Percentiles rank a stretch among this genome's conserved stretches.
Evolutionary conservation across 2,888 invertebrate genomes (phyloP).

Genomic region (Cephonodes hylas): DNA sequence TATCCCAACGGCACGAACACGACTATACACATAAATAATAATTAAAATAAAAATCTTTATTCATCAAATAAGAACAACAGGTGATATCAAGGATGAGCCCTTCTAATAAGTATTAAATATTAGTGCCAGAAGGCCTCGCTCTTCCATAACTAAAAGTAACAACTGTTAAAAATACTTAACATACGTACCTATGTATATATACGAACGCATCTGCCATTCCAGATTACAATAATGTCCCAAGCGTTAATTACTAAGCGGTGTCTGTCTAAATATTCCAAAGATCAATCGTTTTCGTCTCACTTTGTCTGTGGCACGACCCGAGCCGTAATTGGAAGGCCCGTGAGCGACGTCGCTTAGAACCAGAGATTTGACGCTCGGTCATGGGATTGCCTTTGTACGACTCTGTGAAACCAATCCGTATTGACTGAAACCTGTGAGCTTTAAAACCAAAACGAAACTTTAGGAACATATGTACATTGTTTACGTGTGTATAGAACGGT

Average conservation of each 20-base stretch:
- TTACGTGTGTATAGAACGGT: too few relatives aligned
- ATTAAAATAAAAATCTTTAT: too few relatives aligned
- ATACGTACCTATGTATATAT: background rate
- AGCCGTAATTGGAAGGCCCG: background rate
- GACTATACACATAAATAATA: too few relatives aligned
- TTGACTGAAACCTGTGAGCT: background rate
- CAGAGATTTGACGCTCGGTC: background rate
- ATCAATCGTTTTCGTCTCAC: background rate
- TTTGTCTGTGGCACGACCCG: slow-evolving; percentile 1
- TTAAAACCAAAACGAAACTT: too few relatives aligned
- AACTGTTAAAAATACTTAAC: too few relatives aligned
- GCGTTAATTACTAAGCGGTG: background rate
- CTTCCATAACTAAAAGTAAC: too few relatives aligned
- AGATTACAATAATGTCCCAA: background rate
- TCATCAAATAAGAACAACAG: too few relatives aligned
- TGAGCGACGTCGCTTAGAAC: background rate
- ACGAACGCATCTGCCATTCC: background rate
- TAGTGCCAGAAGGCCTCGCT: too few relatives aligned
- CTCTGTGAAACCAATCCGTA: background rate
- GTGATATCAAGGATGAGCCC: too few relatives aligned
- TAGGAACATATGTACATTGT: too few relatives aligned
- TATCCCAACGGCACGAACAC: too few relatives aligned
- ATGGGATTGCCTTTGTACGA: background rate
- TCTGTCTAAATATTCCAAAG: background rate
- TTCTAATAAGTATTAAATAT: too few relatives aligned